Evolutionary conservation across 1,140 invertebrate species (phyloP).

Genomic region (Condylostylus longicornis): DNA sequence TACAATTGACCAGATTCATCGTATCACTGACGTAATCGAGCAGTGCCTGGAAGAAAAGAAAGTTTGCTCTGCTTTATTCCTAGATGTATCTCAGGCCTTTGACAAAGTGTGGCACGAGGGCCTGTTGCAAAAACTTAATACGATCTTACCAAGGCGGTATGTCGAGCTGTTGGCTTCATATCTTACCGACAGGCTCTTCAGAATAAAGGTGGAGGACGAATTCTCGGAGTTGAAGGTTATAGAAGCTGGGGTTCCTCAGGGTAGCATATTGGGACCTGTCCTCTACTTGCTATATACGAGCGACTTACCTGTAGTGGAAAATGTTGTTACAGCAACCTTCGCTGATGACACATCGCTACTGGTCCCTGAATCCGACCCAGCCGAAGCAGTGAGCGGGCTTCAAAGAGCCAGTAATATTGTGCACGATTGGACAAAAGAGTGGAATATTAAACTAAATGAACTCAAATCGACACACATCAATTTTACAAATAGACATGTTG

Average conservation of each 20-base stretch:
- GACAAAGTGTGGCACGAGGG: constrained; percentile 23
- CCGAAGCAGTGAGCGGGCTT: too few species aligned
- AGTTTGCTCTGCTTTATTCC: constrained; percentile 16
- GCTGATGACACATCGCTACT: constrained; percentile 15
- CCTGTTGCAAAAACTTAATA: constrained; percentile 12
- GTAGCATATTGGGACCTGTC: constrained; percentile 6
- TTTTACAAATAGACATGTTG: too few species aligned
- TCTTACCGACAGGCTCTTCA: constrained; percentile 10
- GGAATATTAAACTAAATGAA: too few species aligned
- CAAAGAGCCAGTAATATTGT: too few species aligned
- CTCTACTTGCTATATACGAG: constrained; percentile 10
- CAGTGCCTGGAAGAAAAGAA: constrained; percentile 13
- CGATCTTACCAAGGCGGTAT: constrained; percentile 5
- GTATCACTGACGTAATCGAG: constrained; percentile 8
- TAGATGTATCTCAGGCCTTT: constrained; percentile 20
- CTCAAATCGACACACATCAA: too few species aligned
- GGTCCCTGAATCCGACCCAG: too few species aligned
- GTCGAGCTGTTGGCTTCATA: constrained; percentile 10
- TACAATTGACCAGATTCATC: constrained; percentile 14
- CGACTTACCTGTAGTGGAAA: constrained; percentile 9
- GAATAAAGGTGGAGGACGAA: constrained; percentile 10
- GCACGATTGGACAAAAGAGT: too few species aligned
- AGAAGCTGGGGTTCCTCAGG: constrained; percentile 8
- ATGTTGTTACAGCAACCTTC: constrained; percentile 9
- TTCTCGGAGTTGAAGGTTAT: constrained; percentile 10